Evolutionary conservation across 1,140 invertebrate genomes (phyloP).

Genomic region (Drosophila nikananu): DNA sequence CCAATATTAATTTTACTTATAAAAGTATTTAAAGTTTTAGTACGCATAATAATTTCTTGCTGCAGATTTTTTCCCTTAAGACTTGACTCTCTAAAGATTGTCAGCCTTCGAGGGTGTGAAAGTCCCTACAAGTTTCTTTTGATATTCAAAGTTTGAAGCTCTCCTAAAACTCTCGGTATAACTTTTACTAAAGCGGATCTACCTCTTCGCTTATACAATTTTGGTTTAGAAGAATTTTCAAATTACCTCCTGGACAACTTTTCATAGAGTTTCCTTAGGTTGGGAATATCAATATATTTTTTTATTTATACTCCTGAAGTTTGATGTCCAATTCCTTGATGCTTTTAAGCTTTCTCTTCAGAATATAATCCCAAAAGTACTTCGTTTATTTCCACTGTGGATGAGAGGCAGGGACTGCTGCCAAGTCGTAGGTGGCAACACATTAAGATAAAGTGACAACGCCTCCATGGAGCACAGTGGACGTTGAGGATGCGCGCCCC

Average conservation of each 20-base stretch:
- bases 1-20: not conserved
- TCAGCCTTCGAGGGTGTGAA: too few species aligned
- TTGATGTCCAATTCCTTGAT: too few species aligned
- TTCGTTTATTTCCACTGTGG: constrained; percentile 1
- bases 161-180: not conserved
- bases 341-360: too few species aligned
- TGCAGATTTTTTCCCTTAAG: too few species aligned
- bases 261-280: not conserved
- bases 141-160: not conserved
- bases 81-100: too few species aligned
- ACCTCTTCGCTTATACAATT: not conserved
- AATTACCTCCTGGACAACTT: not conserved
- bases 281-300: too few species aligned
- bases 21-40: fast-evolving
- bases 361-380: not conserved
- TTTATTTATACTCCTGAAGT: too few species aligned
- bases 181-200: not conserved
- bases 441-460: constrained; percentile 84
- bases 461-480: constrained; percentile 64
- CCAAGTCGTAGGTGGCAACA: constrained; percentile 81
- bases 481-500: constrained; percentile 33
- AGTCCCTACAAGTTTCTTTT: not conserved
- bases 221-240: not conserved
- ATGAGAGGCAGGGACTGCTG: constrained; percentile 24
- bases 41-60: not conserved